Base-by-base conservation (phyloP, 1,140 invertebrate species). In the Chlorops oryzae region DNA sequence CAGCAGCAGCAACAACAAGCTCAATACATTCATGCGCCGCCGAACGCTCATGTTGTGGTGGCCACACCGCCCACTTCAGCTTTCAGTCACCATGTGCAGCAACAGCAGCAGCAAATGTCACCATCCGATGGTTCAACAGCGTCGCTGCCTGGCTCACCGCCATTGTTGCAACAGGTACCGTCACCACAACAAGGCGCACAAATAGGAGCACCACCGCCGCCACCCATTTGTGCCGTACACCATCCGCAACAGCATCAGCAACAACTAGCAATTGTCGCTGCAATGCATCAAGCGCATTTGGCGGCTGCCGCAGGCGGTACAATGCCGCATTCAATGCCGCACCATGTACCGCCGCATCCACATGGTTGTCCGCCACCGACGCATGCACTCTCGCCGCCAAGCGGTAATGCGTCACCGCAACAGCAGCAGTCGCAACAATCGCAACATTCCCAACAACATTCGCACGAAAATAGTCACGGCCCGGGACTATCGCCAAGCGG, bases 191-290 rank as follows among this genome's bases (percentile, higher is more conserved):
- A 70, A 55, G 60, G 63, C 35, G 46, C 40, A 5, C 51, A 53
- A 39, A 9, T 53, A 21, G 46, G n/a, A n/a, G 63, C 63, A 15
- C 63, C 65, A 28, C 56, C 65, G 21, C 60, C 69, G 42, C 66
- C 63, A 40, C 65, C 65, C 28, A 64, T 67, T 7, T 70, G 66
- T 52, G 66, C 66, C 17, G 51, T 70, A 21, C 67, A 70, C 56
- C 66, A 70, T 54, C 66, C 66, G 37, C 66, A 70, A 43, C 65
- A 69, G 57, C 65, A 69, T 50, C 54, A 55, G 23, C 54, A 55
- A 44, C 53, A 55, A 39, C 34, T 69, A 41, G 63, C 66, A 4
- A 22, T 69, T 37, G 56, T 69, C 21, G 66, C 66, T 20, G 67
- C 67, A 28, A 65, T 70, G 62, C 66, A 70, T 18, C 63, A 67